These are phyloP conservation scores for Acleris emargana DNA, from an alignment of 2,888 invertebrate species.

Conservation along the genomic window DNA sequence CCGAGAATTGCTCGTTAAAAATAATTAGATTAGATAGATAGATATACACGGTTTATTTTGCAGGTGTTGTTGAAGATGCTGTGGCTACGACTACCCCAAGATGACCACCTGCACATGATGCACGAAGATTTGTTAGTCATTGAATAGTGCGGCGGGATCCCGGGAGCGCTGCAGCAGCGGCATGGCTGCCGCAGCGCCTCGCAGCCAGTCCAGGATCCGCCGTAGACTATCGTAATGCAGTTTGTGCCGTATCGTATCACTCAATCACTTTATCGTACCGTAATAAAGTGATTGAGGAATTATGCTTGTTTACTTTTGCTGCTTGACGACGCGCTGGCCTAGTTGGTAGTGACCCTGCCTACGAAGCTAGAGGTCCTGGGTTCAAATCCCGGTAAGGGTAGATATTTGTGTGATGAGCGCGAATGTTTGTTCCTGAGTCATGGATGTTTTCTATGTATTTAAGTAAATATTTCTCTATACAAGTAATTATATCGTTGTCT, in stretches of 20 bases:
- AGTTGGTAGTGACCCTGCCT: too few species aligned
- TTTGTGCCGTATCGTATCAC: background rate
- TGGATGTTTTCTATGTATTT: too few species aligned
- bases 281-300: constrained; percentile 14
- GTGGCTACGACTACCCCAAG: constrained; percentile 10
- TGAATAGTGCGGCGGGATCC: background rate
- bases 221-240: background rate
- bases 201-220: background rate
- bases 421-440: too few species aligned
- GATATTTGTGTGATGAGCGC: too few species aligned
- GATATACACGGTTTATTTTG: background rate
- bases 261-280: too few species aligned
- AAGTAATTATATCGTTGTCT: too few species aligned
- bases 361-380: too few species aligned
- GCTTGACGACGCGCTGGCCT: too few species aligned
- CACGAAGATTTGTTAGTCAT: constrained; percentile 11
- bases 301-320: background rate
- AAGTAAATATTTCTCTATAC: too few species aligned
- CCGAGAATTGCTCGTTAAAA: too few species aligned
- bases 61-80: constrained; percentile 20
- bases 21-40: too few species aligned
- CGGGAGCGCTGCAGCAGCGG: constrained; percentile 6
- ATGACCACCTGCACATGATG: constrained; percentile 13
- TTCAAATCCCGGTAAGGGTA: too few species aligned
- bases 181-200: constrained; percentile 3